These are phyloP conservation scores for Sclerurus mexicanus DNA, from an alignment of 2,113 vertebrate species.

Conservation along the genomic window DNA sequence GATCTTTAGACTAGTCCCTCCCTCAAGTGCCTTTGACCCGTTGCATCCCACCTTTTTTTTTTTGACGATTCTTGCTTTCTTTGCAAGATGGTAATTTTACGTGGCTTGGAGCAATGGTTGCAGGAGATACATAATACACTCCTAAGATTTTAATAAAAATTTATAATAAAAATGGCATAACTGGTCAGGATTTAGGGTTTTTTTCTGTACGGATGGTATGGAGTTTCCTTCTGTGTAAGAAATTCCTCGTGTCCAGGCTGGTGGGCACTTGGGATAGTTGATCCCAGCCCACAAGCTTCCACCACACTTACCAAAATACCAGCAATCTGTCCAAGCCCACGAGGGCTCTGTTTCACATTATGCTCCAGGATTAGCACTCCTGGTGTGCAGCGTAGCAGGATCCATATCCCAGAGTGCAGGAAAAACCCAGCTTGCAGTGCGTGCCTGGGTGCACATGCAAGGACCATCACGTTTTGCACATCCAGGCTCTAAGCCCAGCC, in stretches of 20 bases:
- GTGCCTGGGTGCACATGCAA: accelerated
- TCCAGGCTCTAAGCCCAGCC: not conserved
- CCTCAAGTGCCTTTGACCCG: not conserved
- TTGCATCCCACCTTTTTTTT: not conserved
- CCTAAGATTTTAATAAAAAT: not conserved
- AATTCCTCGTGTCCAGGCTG: not conserved
- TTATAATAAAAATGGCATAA: not conserved
- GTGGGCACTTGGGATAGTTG: not conserved
- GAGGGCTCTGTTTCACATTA: not conserved
- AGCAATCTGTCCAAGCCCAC: not conserved
- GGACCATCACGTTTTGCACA: not conserved
- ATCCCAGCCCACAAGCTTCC: not conserved
- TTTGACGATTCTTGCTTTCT: not conserved
- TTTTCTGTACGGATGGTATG: not conserved
- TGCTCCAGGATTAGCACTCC: not conserved
- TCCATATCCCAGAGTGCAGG: not conserved
- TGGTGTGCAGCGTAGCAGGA: not conserved
- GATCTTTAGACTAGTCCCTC: not conserved
- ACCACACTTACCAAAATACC: not conserved
- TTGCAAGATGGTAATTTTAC: not conserved
- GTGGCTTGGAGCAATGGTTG: not conserved
- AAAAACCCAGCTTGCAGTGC: accelerated
- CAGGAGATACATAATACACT: not conserved
- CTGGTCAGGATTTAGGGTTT: not conserved
- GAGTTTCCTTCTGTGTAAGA: not conserved